Conservation (phyloP, 2,113 vertebrate species). For the Azemiops feae region DNA sequence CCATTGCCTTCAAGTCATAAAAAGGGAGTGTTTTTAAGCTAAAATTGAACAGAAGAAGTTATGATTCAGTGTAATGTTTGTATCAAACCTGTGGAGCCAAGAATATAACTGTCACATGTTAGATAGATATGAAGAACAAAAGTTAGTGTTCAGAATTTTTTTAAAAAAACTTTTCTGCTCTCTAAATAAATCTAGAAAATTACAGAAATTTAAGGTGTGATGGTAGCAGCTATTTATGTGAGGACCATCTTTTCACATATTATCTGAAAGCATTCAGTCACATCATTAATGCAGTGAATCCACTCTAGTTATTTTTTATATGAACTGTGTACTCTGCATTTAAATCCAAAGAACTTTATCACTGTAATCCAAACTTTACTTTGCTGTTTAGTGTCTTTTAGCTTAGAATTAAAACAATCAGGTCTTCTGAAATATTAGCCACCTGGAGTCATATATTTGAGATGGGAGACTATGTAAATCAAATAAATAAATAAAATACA, state of each 20-base stretch:
- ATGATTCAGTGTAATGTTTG: background rate
- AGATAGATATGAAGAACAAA: background rate
- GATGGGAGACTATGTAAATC: background rate
- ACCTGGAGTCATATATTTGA: background rate
- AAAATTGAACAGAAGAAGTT: background rate
- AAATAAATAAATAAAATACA: background rate
- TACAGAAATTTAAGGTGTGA: background rate
- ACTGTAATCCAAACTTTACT: background rate
- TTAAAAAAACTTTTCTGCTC: background rate
- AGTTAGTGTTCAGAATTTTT: background rate
- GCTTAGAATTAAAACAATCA: background rate
- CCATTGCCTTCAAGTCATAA: background rate
- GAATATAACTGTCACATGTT: background rate
- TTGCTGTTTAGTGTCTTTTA: background rate
- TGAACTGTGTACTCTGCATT: background rate
- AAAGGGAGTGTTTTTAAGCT: background rate
- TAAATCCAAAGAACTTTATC: background rate
- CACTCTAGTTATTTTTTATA: background rate
- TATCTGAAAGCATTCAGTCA: background rate
- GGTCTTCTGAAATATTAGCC: background rate
- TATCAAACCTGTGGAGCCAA: background rate
- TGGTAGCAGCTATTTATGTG: background rate
- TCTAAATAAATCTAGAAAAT: background rate
- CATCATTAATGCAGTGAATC: background rate
- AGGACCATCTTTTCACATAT: background rate